Conservation (phyloP, 2,797 vertebrate genomes). For the Chiloscyllium punctatum region DNA sequence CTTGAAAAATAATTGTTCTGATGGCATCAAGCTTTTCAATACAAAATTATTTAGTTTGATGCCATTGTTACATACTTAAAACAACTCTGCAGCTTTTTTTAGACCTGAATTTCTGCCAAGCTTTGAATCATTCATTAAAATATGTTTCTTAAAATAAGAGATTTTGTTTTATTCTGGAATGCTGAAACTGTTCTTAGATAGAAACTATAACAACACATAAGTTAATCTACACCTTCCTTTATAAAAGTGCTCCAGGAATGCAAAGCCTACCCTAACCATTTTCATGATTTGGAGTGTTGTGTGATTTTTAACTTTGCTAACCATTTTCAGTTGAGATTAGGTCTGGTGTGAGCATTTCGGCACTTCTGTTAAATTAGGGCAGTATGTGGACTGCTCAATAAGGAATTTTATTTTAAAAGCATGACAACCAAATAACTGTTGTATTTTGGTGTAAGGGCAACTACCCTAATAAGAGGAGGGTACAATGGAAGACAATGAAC, state of each 20-base stretch:
- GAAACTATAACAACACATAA: not conserved
- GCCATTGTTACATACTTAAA: not conserved
- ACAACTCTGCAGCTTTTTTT: not conserved
- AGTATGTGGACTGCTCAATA: not conserved
- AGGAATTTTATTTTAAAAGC: not conserved
- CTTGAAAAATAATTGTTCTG: not conserved
- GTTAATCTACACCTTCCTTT: not conserved
- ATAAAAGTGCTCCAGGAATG: not conserved
- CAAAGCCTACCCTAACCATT: not conserved
- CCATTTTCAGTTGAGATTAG: not conserved
- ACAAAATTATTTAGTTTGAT: not conserved
- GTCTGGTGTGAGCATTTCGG: not conserved
- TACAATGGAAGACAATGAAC: not conserved
- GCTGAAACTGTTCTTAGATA: not conserved
- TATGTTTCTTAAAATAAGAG: not conserved
- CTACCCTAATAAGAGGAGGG: not conserved
- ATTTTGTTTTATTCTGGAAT: not conserved
- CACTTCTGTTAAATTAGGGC: not conserved
- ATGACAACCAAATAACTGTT: not conserved
- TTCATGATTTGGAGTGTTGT: not conserved
- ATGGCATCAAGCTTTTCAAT: not conserved
- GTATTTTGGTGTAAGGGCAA: not conserved
- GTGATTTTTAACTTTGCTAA: not conserved
- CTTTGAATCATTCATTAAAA: not conserved
- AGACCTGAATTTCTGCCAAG: not conserved